Percentiles rank a stretch among this genome's conserved stretches.
Conservation (phyloP, 2,888 invertebrate genomes). For the Tipula vernalis region DNA sequence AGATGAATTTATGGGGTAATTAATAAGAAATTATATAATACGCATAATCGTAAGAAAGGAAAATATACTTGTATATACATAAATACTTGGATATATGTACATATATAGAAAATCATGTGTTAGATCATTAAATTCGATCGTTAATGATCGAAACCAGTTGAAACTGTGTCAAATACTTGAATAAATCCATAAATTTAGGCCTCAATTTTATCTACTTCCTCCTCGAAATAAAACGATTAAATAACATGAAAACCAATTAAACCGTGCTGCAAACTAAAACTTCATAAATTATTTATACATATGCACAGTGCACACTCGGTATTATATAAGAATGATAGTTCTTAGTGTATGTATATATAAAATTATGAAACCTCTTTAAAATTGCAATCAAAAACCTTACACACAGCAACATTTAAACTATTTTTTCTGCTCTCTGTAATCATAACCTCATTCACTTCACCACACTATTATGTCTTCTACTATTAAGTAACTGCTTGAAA, state of each 20-base stretch:
- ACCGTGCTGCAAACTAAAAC: not conserved
- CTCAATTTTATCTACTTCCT: not conserved
- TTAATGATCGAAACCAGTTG: not conserved
- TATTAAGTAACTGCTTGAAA: constrained; percentile 7
- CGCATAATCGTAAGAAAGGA: not conserved
- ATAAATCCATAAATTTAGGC: not conserved
- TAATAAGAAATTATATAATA: not conserved
- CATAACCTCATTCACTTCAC: constrained; percentile 8
- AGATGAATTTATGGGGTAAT: not conserved
- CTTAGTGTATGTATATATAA: not conserved
- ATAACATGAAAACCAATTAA: not conserved
- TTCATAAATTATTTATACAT: not conserved
- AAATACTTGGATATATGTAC: not conserved
- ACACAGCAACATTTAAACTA: not conserved
- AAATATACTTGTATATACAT: not conserved
- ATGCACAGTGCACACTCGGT: not conserved
- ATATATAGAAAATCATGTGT: not conserved
- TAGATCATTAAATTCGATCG: not conserved
- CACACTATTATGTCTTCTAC: constrained; percentile 6
- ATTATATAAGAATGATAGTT: not conserved
- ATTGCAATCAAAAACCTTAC: constrained; percentile 5
- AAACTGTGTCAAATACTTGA: not conserved
- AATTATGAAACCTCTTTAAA: not conserved
- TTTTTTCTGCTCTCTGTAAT: constrained; percentile 1
- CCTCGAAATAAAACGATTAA: not conserved